Percentiles rank a stretch among this genome's conserved stretches.
Conservation (phyloP, 2,888 invertebrate genomes). For the Pasiphila rectangulata region DNA sequence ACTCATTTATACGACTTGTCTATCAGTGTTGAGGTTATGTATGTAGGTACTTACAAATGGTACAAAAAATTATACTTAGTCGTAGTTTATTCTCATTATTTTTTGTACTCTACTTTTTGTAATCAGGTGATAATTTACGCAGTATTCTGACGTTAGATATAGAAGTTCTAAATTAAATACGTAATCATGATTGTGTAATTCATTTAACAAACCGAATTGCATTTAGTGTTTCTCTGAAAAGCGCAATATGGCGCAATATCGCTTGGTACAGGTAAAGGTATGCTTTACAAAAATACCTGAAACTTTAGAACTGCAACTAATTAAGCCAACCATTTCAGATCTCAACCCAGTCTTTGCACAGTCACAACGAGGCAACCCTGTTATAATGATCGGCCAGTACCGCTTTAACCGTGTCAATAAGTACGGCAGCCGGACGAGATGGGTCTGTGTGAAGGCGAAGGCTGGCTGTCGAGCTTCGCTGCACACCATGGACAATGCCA, state of each 20-base stretch:
- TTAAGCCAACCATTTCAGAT: conserved; percentile 47
- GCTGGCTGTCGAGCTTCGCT: conserved; percentile 72
- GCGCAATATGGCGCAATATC: too few relatives aligned
- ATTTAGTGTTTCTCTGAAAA: too few relatives aligned
- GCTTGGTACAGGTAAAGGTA: background rate
- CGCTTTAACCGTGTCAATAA: conserved; percentile 74
- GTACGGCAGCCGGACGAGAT: conserved; percentile 66
- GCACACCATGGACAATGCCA: conserved; percentile 73
- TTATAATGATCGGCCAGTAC: conserved; percentile 75
- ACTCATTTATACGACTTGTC: too few relatives aligned
- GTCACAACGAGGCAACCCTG: conserved; percentile 73
- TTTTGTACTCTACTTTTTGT: too few relatives aligned
- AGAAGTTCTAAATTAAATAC: conserved; percentile 7
- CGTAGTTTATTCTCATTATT: too few relatives aligned
- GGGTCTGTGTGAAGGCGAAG: conserved; percentile 76
- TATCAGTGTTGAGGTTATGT: too few relatives aligned
- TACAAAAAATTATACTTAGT: too few relatives aligned
- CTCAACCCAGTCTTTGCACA: conserved; percentile 70
- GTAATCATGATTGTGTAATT: conserved; percentile 2
- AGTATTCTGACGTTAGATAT: background rate
- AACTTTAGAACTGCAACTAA: background rate
- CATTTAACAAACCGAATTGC: background rate
- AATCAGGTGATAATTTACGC: conserved; percentile 3
- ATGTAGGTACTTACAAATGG: too few relatives aligned
- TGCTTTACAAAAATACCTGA: background rate